phyloP scores from a whole-genome alignment of 1,140 invertebrate species.

The Leptopilina boulardi region DNA sequence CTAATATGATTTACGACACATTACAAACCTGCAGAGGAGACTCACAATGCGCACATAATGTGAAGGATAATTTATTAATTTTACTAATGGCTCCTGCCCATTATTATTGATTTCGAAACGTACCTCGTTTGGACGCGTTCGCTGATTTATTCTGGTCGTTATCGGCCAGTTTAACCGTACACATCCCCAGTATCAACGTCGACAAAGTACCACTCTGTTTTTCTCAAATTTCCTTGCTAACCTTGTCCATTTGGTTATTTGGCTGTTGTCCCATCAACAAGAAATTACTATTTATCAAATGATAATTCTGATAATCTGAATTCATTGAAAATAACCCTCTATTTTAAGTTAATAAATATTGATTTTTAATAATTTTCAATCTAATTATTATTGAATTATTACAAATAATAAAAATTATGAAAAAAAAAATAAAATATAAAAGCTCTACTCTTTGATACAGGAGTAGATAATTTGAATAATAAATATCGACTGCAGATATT shows the following conservation, averaged over 20 bases:
- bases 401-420: too few species aligned
- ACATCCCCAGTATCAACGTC: conserved; percentile 56
- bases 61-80: conserved; percentile 77
- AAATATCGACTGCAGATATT: too few species aligned
- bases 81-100: conserved; percentile 77
- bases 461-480: too few species aligned
- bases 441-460: too few species aligned
- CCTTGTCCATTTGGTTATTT: neutral
- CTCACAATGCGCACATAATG: conserved; percentile 76
- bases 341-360: too few species aligned
- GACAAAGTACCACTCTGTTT: conserved; percentile 36
- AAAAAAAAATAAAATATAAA: neutral
- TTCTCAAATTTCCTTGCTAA: conserved; percentile 47
- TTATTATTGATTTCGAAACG: conserved; percentile 76
- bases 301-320: neutral
- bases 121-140: conserved; percentile 68
- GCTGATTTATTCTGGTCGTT: conserved; percentile 64
- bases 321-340: too few species aligned
- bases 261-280: neutral
- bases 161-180: conserved; percentile 63
- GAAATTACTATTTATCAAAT: neutral
- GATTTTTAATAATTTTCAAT: too few species aligned
- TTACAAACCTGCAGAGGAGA: conserved; percentile 65
- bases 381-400: too few species aligned
- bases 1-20: conserved; percentile 76